phyloP scores from a whole-genome alignment of 2,113 vertebrate genomes.

The Dicaeum eximium region DNA sequence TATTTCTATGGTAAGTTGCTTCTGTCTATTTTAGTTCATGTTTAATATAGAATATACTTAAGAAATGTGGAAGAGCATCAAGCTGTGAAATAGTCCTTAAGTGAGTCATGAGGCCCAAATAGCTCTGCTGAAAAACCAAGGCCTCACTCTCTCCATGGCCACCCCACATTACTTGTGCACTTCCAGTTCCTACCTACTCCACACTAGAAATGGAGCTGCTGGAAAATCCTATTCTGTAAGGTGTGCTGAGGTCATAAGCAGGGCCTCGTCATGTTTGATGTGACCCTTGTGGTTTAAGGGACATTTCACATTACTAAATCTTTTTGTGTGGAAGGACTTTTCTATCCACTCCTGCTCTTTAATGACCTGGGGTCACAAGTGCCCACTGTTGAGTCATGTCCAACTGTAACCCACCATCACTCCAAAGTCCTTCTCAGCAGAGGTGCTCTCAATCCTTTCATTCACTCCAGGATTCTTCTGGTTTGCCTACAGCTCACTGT shows the following conservation, averaged over 20 bases:
- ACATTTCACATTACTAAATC: neutral
- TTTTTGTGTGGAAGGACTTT: neutral
- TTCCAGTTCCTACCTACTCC: neutral
- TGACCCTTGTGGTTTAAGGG: neutral
- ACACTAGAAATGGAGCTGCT: neutral
- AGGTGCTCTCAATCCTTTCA: neutral
- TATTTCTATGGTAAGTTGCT: neutral
- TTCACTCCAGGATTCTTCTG: neutral
- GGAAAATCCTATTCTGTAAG: neutral
- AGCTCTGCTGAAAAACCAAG: neutral
- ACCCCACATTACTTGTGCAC: neutral
- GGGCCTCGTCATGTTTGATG: neutral
- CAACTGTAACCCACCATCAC: neutral
- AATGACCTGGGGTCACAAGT: neutral
- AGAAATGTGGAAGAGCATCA: neutral
- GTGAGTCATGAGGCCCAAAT: neutral
- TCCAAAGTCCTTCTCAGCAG: neutral
- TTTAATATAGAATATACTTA: constrained; percentile 1
- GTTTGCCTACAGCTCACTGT: neutral
- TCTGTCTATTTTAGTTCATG: neutral
- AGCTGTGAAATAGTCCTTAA: neutral
- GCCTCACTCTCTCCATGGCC: neutral
- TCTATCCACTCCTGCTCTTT: neutral
- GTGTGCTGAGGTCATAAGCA: neutral
- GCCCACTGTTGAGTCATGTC: neutral